A percentile compares a stretch with the other conserved stretches of the same genome.
Conservation (phyloP, 2,797 vertebrate genomes). For the Siniperca obscura region DNA sequence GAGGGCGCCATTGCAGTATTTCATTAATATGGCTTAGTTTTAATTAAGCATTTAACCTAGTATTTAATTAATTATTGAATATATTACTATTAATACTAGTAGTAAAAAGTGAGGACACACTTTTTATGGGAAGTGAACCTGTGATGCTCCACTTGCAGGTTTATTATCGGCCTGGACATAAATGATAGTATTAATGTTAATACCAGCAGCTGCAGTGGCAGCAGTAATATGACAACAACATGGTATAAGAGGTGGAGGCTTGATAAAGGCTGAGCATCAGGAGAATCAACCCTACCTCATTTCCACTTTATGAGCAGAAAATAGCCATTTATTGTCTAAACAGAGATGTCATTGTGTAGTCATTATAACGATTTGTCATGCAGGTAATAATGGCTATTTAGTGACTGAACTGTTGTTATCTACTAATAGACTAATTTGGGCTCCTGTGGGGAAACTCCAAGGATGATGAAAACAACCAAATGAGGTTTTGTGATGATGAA, state of each 20-base stretch:
- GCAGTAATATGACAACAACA: background rate
- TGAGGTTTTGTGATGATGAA: conserved; percentile 8
- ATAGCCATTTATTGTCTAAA: conserved; percentile 2
- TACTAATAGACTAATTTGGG: background rate
- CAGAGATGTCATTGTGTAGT: background rate
- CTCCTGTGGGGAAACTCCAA: conserved; percentile 5
- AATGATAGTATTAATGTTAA: background rate
- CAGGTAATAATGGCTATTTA: conserved; percentile 4
- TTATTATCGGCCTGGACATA: background rate
- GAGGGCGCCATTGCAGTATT: conserved; percentile 51
- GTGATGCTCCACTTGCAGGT: conserved; percentile 16
- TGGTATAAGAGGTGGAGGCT: background rate
- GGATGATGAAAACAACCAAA: conserved; percentile 19
- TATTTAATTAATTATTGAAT: conserved; percentile 16
- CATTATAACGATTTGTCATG: conserved; percentile 6
- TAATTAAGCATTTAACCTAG: background rate
- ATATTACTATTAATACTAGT: background rate
- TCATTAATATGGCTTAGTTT: background rate
- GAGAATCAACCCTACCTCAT: background rate
- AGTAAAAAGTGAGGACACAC: background rate
- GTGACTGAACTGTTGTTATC: conserved; percentile 15
- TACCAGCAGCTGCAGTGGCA: background rate
- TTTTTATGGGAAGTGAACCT: conserved; percentile 9
- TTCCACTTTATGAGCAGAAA: conserved; percentile 14
- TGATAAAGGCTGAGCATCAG: background rate